Evolutionary conservation across 2,113 vertebrate genomes (phyloP).

Genomic region (Chelonoidis abingdonii): DNA sequence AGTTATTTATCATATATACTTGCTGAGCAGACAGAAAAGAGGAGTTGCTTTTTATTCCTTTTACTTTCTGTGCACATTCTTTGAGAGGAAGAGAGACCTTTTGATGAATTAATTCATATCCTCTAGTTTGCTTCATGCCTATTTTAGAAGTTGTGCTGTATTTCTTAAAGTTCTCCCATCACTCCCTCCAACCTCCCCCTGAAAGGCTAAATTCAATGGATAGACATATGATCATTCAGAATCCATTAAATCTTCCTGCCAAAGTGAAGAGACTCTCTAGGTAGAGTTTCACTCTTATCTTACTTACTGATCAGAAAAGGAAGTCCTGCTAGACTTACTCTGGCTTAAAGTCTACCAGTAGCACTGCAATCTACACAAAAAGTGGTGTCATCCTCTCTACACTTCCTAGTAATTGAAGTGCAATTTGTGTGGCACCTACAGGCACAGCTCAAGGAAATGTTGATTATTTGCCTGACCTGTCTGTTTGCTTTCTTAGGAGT

Average conservation of each 20-base stretch:
- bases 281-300: conserved; percentile 82
- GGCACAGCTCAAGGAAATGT: conserved; percentile 51
- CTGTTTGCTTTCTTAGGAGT: conserved; percentile 58
- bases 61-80: background rate
- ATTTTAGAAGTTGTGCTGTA: background rate
- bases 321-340: conserved; percentile 69
- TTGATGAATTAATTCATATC: background rate
- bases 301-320: conserved; percentile 67
- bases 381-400: conserved; percentile 33
- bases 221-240: background rate
- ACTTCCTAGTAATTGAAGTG: conserved; percentile 67
- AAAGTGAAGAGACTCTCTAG: conserved; percentile 27
- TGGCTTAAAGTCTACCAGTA: conserved; percentile 65
- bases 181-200: background rate
- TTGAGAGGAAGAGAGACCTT: background rate
- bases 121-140: background rate
- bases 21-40: background rate
- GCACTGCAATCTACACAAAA: conserved; percentile 57
- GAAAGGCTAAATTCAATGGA: conserved; percentile 34
- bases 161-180: background rate
- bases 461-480: conserved; percentile 53
- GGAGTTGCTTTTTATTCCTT: background rate
- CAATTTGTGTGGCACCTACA: conserved; percentile 60
- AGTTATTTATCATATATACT: background rate
- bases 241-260: conserved; percentile 33